Base-by-base conservation (phyloP, 2,797 vertebrate genomes). In the Macroramphosus scolopax region DNA sequence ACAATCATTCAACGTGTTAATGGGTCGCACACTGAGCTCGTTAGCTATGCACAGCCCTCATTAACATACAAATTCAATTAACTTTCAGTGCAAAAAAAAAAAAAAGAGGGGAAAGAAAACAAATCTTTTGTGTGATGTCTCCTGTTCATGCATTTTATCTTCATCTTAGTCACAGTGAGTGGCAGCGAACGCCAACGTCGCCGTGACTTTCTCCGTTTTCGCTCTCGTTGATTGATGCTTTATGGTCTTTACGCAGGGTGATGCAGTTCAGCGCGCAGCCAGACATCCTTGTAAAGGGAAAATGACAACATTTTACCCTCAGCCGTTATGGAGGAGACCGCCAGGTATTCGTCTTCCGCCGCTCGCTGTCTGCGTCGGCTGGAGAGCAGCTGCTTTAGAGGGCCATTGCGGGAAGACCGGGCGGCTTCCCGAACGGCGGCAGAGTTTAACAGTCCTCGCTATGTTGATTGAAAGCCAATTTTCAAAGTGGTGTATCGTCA, bases 21-120 rank as follows among this genome's bases (percentile, higher is more conserved):
- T 91, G 87, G 87, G 67, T 89, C 82, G 73, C 86, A 87, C 84
- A 82, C 85, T 79, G 80, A 85, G 86, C 87, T 88, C 85, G 80
- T 87, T 88, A 88, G 81, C 85, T 87, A 85, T 87, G 85, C 89
- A 77, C 84, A 78, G 79, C 61, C 52, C 78, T 88, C 79, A 90
- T 91, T 90, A 88, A 80, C 89, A 91, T 90, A 90, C 84, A 89
- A 89, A 90, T 91, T 91, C 83, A 90, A 91, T 91, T 91, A 89
- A 89, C 79, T 87, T 79, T 72, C 59, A 44, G 13, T 32, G 37
- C 39, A 28, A 34, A 68, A 76, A 77, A 80, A 59, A 58, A 53
- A 56, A 65, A 51, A 57, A 35, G 5, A 20, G 8, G 11, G 34
- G 60, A 70, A 60, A 51, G 73, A 77, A 81, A 85, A 83, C 78